Evolutionary conservation across 2,888 invertebrate genomes (phyloP).

Genomic region (Autographa gamma): DNA sequence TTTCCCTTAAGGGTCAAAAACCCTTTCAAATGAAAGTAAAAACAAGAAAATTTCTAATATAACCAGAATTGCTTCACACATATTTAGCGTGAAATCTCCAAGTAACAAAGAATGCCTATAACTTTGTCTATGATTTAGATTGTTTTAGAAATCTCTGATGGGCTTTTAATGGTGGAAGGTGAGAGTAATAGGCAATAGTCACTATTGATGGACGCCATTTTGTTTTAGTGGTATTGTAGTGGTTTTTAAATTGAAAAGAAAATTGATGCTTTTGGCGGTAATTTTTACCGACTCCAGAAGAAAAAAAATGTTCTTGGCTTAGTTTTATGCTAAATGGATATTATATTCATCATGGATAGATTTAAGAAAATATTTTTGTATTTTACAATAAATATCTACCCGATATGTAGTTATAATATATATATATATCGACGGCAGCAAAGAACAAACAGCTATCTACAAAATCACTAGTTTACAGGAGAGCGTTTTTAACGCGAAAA

Average conservation of each 20-base stretch:
- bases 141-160: conserved; percentile 51
- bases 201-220: conserved; percentile 20
- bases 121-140: conserved; percentile 23
- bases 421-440: too few species aligned
- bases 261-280: not conserved
- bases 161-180: conserved; percentile 36
- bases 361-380: too few species aligned
- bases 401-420: too few species aligned
- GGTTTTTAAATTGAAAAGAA: not conserved
- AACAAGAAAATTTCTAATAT: not conserved
- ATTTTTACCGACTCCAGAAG: too few species aligned
- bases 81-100: conserved; percentile 37
- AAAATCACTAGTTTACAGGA: too few species aligned
- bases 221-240: not conserved
- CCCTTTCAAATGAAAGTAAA: conserved; percentile 2
- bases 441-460: too few species aligned
- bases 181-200: conserved; percentile 25
- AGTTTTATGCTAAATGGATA: too few species aligned
- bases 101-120: conserved; percentile 28
- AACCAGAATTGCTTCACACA: not conserved
- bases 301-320: too few species aligned
- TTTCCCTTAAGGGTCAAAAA: not conserved
- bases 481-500: too few species aligned
- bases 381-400: too few species aligned
- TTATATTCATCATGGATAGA: too few species aligned